These are phyloP conservation scores for Squalus acanthias DNA, from an alignment of 2,797 vertebrate genomes.

Conservation along the genomic window DNA sequence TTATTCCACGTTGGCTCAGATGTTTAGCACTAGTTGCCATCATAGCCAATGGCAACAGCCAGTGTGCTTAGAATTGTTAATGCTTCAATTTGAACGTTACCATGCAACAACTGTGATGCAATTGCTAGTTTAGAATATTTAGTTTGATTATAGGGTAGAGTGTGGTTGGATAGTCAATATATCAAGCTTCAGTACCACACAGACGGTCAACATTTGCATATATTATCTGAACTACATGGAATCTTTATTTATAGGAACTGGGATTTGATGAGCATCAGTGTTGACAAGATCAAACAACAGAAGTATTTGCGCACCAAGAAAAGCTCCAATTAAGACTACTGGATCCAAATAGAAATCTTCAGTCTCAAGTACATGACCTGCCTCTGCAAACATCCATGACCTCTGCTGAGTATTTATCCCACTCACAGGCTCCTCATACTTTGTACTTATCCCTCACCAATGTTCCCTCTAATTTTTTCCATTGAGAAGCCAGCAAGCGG, in stretches of 20 bases:
- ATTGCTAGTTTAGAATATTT: not conserved
- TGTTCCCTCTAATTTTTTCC: too few relatives aligned
- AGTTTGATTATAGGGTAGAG: not conserved
- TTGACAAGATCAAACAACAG: not conserved
- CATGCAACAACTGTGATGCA: constrained; percentile 4
- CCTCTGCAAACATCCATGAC: not conserved
- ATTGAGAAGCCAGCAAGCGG: too few relatives aligned
- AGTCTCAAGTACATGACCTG: not conserved
- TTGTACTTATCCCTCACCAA: not conserved
- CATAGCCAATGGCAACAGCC: not conserved
- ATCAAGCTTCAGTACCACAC: not conserved
- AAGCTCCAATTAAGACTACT: not conserved
- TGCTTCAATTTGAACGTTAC: not conserved
- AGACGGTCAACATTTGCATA: not conserved
- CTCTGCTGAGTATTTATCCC: not conserved
- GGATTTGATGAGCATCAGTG: not conserved
- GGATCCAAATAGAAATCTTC: not conserved
- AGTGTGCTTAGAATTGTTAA: constrained; percentile 7
- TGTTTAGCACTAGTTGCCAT: not conserved
- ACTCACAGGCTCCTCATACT: not conserved
- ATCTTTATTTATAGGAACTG: not conserved
- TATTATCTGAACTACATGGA: not conserved
- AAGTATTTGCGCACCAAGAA: not conserved
- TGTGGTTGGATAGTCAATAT: not conserved
- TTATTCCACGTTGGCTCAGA: not conserved